These are phyloP conservation scores for Brotula barbata DNA, from an alignment of 2,797 vertebrate species.

Conservation along the genomic window DNA sequence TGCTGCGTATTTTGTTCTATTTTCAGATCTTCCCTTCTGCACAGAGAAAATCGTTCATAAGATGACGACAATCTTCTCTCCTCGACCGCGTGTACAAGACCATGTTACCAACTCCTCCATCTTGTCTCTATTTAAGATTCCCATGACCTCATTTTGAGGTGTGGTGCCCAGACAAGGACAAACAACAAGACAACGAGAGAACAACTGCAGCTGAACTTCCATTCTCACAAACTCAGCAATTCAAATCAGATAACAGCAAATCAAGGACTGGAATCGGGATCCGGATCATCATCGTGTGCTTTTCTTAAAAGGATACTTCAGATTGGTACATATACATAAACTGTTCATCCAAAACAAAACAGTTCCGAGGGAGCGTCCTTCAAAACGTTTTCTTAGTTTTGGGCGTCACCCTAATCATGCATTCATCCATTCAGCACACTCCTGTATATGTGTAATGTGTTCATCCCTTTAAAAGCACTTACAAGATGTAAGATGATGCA, in stretches of 20 bases:
- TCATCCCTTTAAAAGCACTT: constrained; percentile 33
- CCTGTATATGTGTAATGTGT: too few relatives aligned
- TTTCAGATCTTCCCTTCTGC: constrained; percentile 86
- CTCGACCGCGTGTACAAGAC: constrained; percentile 34
- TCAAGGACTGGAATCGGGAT: constrained; percentile 1
- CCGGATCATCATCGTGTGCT: constrained; percentile 16
- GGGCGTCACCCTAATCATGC: too few relatives aligned
- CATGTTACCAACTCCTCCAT: constrained; percentile 27
- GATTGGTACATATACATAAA: too few relatives aligned
- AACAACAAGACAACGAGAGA: not conserved
- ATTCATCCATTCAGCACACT: too few relatives aligned
- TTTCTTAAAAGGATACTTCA: too few relatives aligned
- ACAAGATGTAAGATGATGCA: constrained; percentile 7
- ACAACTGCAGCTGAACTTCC: constrained; percentile 8
- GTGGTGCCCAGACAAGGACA: constrained; percentile 4
- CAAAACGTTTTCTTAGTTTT: too few relatives aligned
- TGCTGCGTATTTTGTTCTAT: not conserved
- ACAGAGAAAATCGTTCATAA: constrained; percentile 74
- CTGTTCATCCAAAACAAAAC: too few relatives aligned
- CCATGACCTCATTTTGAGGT: constrained; percentile 6
- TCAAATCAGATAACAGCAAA: constrained; percentile 17
- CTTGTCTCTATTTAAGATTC: constrained; percentile 14
- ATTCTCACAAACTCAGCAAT: not conserved
- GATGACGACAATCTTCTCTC: constrained; percentile 10
- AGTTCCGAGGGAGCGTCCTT: too few relatives aligned